These are phyloP conservation scores for Micrastur ruficollis DNA, from an alignment of 2,797 vertebrate genomes.

Conservation along the genomic window DNA sequence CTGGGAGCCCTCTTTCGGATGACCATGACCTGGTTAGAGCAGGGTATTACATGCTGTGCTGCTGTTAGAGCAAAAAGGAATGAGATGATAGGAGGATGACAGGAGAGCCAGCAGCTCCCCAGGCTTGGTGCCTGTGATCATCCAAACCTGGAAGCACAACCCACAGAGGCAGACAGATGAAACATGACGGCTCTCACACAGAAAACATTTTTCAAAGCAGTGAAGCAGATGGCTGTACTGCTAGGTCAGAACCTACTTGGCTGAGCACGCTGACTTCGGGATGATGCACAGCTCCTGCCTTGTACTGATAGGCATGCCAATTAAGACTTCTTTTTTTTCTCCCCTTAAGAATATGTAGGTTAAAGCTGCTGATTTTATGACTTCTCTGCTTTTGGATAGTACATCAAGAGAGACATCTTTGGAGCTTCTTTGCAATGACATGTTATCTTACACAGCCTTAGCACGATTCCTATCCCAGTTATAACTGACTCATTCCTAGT, in stretches of 20 bases:
- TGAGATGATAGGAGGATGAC: rapidly evolving
- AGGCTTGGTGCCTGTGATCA: not conserved
- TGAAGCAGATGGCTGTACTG: rapidly evolving
- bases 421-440: not conserved
- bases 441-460: rapidly evolving
- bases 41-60: not conserved
- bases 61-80: not conserved
- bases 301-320: not conserved
- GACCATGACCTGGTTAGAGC: not conserved
- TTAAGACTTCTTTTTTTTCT: not conserved
- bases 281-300: not conserved
- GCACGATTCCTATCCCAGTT: not conserved
- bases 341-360: not conserved
- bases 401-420: not conserved
- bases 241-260: not conserved
- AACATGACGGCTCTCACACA: rapidly evolving
- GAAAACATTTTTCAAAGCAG: not conserved
- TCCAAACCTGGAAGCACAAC: not conserved
- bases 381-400: not conserved
- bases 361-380: not conserved
- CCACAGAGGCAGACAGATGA: not conserved
- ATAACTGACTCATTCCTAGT: not conserved
- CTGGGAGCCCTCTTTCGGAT: not conserved
- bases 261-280: not conserved
- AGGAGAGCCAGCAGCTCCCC: not conserved